These are phyloP conservation scores for Rhaphigaster nebulosa DNA, from an alignment of 2,888 invertebrate genomes.

Conservation along the genomic window DNA sequence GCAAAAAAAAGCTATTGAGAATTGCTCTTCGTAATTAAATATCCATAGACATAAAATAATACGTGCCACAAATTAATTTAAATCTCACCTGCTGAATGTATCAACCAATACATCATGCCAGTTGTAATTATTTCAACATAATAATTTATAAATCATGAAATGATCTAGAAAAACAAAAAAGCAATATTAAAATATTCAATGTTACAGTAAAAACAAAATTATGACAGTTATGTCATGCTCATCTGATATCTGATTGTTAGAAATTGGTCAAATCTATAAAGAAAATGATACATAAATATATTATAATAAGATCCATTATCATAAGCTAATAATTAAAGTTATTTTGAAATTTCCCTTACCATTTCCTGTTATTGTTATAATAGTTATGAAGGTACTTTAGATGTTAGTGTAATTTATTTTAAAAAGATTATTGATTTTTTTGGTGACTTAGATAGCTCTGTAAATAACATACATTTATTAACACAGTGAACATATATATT, in stretches of 20 bases:
- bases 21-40: neutral
- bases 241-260: neutral
- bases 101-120: conserved; percentile 56
- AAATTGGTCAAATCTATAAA: neutral
- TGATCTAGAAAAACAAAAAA: conserved; percentile 6
- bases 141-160: conserved; percentile 21
- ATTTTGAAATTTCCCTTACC: neutral
- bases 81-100: conserved; percentile 56
- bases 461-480: neutral
- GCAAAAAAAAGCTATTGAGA: neutral
- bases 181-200: neutral
- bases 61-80: neutral
- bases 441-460: conserved; percentile 30
- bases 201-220: neutral
- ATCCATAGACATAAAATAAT: neutral
- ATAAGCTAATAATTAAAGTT: neutral
- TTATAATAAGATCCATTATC: neutral
- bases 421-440: conserved; percentile 41
- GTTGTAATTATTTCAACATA: conserved; percentile 23
- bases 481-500: neutral
- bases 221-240: neutral
- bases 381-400: neutral
- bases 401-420: conserved; percentile 9
- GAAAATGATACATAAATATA: neutral
- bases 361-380: neutral